A percentile compares a stretch with the other conserved stretches of the same genome.
Conservation (phyloP, 2,797 vertebrate genomes). For the Rhyacichthys aspro region DNA sequence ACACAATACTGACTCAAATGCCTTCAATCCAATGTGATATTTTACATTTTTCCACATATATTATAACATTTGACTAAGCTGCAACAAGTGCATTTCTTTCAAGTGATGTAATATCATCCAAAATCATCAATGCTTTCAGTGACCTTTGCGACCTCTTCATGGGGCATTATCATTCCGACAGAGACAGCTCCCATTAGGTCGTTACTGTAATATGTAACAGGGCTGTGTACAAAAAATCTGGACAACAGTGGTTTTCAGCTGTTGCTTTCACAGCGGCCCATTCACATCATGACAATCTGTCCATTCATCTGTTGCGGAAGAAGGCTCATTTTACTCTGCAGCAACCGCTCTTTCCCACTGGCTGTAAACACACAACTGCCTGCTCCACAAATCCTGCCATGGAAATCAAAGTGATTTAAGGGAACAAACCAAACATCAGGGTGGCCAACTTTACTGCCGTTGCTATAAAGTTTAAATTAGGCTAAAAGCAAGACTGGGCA, state of each 20-base stretch:
- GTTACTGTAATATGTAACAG: background rate
- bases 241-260: slow-evolving; percentile 27
- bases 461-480: slow-evolving; percentile 40
- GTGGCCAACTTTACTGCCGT: slow-evolving; percentile 18
- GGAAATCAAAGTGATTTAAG: slow-evolving; percentile 11
- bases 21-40: background rate
- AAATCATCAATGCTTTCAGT: slow-evolving; percentile 1
- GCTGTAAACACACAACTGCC: slow-evolving; percentile 17
- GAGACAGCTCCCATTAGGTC: background rate
- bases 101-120: background rate
- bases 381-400: slow-evolving; percentile 7
- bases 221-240: slow-evolving; percentile 15
- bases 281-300: slow-evolving; percentile 55
- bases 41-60: background rate
- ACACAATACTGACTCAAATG: background rate
- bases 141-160: background rate
- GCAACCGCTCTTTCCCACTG: slow-evolving; percentile 8
- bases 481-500: slow-evolving; percentile 18
- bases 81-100: background rate
- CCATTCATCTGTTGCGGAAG: slow-evolving; percentile 42
- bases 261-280: slow-evolving; percentile 26
- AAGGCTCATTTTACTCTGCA: slow-evolving; percentile 17
- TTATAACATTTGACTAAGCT: background rate
- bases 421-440: slow-evolving; percentile 20
- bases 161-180: background rate